Percentiles rank a stretch among this genome's conserved stretches.
phyloP scores from a whole-genome alignment of 2,797 vertebrate genomes.

The Lepus oiostolus region DNA sequence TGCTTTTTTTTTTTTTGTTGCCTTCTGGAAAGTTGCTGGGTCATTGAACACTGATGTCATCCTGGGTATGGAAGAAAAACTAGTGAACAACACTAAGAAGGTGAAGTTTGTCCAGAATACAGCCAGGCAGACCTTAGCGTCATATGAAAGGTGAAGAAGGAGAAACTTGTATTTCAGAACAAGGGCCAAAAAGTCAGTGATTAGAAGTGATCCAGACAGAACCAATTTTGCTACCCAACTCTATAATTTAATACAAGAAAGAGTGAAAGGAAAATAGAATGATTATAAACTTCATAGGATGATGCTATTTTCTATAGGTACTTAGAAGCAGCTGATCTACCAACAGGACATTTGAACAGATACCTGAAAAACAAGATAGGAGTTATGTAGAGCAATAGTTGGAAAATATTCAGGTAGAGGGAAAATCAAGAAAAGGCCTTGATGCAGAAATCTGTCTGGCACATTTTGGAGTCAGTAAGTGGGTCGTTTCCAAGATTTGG shows the following conservation, averaged over 20 bases:
- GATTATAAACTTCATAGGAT: not conserved
- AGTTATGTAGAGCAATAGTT: not conserved
- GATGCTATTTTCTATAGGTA: not conserved
- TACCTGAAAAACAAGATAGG: not conserved
- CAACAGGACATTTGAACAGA: not conserved
- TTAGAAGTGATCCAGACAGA: not conserved
- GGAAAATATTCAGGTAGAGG: not conserved
- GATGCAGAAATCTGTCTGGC: not conserved
- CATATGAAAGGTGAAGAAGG: not conserved
- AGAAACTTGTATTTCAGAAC: not conserved
- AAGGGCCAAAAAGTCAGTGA: not conserved
- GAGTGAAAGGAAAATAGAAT: not conserved
- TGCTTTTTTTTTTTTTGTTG: constrained; percentile 60
- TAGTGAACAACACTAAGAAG: constrained; percentile 5
- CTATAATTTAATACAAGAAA: not conserved
- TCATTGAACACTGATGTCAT: constrained; percentile 72
- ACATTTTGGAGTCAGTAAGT: not conserved
- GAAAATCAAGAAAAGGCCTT: not conserved
- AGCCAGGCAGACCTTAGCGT: not conserved
- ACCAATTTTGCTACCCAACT: not conserved
- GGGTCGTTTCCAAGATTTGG: not conserved
- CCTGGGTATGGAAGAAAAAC: constrained; percentile 20
- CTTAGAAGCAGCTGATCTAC: not conserved
- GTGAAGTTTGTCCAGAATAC: not conserved
- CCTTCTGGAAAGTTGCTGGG: constrained; percentile 72